A percentile compares a stretch with the other conserved stretches of the same genome.
phyloP scores from a whole-genome alignment of 2,113 vertebrate species.

The Cricetomys ansorgei region DNA sequence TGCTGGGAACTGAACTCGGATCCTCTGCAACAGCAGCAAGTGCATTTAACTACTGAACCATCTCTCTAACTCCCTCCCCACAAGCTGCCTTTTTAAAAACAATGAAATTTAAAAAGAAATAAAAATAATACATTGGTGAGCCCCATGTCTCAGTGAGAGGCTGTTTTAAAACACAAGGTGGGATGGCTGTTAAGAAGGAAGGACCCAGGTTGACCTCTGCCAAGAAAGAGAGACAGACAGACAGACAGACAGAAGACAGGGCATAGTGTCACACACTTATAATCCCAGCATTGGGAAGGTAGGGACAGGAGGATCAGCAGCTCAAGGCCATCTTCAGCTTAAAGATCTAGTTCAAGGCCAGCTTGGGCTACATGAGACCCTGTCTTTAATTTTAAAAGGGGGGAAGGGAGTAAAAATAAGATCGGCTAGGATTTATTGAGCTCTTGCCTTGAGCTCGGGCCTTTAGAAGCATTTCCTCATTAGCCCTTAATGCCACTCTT shows the following conservation, averaged over 20 bases:
- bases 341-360: no score
- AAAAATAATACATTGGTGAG: background rate
- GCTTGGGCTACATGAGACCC: background rate
- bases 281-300: background rate
- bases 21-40: background rate
- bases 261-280: background rate
- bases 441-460: background rate
- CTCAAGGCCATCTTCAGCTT: no score
- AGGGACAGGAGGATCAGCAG: background rate
- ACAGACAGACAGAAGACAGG: no score
- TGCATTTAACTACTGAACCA: background rate
- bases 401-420: background rate
- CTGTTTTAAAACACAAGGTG: background rate
- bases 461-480: background rate
- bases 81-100: background rate
- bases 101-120: background rate
- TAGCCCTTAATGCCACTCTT: rapidly evolving
- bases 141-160: background rate
- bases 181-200: background rate
- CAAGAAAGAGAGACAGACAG: no score
- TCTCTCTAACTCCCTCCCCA: background rate
- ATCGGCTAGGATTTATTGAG: background rate
- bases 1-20: background rate
- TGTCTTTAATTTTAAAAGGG: background rate
- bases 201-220: background rate